Evolutionary conservation across 1,140 invertebrate species (phyloP), one percentile per base, ranked within the genome.

Genomic region (Euura saliciscinereae): DNA sequence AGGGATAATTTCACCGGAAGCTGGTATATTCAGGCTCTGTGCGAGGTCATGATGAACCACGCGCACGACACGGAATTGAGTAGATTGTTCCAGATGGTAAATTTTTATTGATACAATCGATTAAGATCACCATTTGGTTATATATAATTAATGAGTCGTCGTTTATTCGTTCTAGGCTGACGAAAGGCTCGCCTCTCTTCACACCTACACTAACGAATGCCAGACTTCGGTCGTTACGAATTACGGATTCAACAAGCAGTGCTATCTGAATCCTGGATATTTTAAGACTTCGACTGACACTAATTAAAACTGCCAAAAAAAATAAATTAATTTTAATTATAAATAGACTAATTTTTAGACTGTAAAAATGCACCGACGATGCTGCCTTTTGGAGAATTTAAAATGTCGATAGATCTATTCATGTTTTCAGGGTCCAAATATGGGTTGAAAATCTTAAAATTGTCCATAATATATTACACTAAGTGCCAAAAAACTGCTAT

Each of bases 11-110:
- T 80, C 6, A 79, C 78, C 43, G 94, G 94, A 13, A 93, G 92
- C 70, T 95, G 93, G 92, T 95, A 93, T 79, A 92, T 96, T 70
- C 92, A 94, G 80, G 88, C 90, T 70, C 86, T 96, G 67, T 95
- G 94, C 83, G 87, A 93, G 79, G 89, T 92, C 73, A 94, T 95
- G 80, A 93, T 93, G 85, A 88, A 91, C 66, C 83, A 91, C 78
- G 93, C 93, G 6, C 86, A 90, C 77, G 84, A 91, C 76, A 87
- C 85, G 45, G 89, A 93, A 79, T 78, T 95, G 42, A 89, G 91
- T 74, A 89, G 91, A 78, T 89, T 96, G 76, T 86, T 95, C 65
- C 90, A 89, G 75, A 88, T 91, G 76, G 92, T 94, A 74, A 72
- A 10, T 69, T 59, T 6, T n/a, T 8, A 59, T 11, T 11, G 13